A percentile compares a stretch with the other conserved stretches of the same genome.
These are phyloP conservation scores for Samia ricini DNA, from an alignment of 1,140 invertebrate species.

Conservation along the genomic window DNA sequence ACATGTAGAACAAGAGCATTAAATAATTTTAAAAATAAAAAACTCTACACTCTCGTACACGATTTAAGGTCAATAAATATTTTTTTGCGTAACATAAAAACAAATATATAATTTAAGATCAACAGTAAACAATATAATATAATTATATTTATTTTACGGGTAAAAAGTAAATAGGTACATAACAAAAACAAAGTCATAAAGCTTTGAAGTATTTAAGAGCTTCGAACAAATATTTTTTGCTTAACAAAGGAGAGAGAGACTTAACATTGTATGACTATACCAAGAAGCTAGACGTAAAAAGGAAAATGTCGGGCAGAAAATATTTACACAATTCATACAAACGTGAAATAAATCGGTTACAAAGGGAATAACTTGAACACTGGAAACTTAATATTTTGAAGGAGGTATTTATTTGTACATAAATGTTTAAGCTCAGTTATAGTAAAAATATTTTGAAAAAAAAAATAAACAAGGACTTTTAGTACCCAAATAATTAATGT, in stretches of 20 bases:
- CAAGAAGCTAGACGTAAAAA: slow-evolving; percentile 12
- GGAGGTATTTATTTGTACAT: neutral
- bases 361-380: slow-evolving; percentile 19
- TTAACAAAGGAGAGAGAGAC: slow-evolving; percentile 30
- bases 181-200: neutral
- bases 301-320: slow-evolving; percentile 17
- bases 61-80: too few species aligned
- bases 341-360: neutral
- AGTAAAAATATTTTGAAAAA: neutral
- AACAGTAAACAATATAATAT: too few species aligned
- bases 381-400: slow-evolving; percentile 7
- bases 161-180: neutral
- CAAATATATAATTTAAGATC: too few species aligned
- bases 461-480: neutral
- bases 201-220: slow-evolving; percentile 19
- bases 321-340: slow-evolving; percentile 31
- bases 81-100: too few species aligned
- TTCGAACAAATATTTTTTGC: slow-evolving; percentile 21
- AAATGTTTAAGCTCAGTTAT: neutral
- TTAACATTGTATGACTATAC: slow-evolving; percentile 17
- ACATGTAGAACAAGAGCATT: too few species aligned
- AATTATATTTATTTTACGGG: too few species aligned
- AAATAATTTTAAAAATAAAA: too few species aligned
- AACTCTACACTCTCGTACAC: too few species aligned
- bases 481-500: too few species aligned